Conservation (phyloP, 2,113 vertebrate genomes). For the Acanthochromis polyacanthus region DNA sequence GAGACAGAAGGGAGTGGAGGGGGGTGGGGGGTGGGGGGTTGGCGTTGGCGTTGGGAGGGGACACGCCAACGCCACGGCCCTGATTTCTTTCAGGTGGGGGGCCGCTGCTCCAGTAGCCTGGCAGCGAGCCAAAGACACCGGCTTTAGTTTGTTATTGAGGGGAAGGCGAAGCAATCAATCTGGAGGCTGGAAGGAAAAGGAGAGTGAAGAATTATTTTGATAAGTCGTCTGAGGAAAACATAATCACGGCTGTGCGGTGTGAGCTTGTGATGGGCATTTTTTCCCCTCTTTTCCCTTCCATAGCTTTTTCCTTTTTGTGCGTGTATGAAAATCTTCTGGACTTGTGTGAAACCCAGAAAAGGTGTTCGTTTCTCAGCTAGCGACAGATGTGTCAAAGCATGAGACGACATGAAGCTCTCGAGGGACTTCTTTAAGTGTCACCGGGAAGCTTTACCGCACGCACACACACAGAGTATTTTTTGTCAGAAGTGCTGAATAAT, state of each 20-base stretch:
- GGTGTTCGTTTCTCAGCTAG: constrained; percentile 62
- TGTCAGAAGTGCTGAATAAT: constrained; percentile 80
- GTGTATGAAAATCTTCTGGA: constrained; percentile 34
- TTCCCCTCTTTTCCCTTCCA: constrained; percentile 4
- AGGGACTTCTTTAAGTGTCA: constrained; percentile 77
- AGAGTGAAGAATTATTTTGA: constrained; percentile 65
- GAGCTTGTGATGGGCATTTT: constrained; percentile 54
- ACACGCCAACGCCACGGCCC: constrained; percentile 28
- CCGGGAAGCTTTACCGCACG: constrained; percentile 45
- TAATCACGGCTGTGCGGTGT: constrained; percentile 59
- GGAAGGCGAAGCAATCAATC: constrained; percentile 70
- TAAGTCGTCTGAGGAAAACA: constrained; percentile 72
- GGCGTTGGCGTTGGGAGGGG: no score
- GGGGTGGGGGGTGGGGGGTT: constrained; percentile 2
- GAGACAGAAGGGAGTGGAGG: constrained; percentile 32
- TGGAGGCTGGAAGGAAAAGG: constrained; percentile 45
- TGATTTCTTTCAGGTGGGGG: constrained; percentile 69
- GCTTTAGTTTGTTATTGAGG: constrained; percentile 62
- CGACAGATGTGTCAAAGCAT: constrained; percentile 76
- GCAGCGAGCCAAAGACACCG: constrained; percentile 49
- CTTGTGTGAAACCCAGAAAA: constrained; percentile 62
- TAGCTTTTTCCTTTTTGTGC: not conserved
- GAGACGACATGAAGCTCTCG: constrained; percentile 65
- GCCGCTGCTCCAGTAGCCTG: constrained; percentile 45
- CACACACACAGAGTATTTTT: constrained; percentile 36